These are phyloP conservation scores for Paraescarpia echinospica DNA, from an alignment of 1,140 invertebrate genomes.

Conservation along the genomic window DNA sequence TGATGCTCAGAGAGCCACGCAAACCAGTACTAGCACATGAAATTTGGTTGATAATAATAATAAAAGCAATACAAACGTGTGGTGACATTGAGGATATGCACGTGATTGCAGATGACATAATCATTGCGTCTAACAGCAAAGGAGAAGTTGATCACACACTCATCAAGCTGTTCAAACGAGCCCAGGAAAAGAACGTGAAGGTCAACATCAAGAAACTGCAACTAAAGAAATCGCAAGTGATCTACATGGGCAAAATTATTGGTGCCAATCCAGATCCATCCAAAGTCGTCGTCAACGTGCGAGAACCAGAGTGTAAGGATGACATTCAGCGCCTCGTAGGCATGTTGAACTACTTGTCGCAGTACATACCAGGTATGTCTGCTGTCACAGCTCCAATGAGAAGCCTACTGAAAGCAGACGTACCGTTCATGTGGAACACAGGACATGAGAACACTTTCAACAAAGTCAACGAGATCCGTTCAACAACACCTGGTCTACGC, in stretches of 20 bases:
- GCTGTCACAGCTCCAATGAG: conserved; percentile 44
- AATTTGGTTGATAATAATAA: too few species aligned
- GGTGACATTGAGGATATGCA: not conserved
- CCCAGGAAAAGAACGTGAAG: conserved; percentile 19
- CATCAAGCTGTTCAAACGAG: conserved; percentile 21
- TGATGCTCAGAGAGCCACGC: too few species aligned
- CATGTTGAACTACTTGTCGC: not conserved
- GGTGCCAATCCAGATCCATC: conserved; percentile 38
- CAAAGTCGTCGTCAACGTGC: conserved; percentile 46
- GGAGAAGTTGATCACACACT: conserved; percentile 15
- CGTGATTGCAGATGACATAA: conserved; percentile 19
- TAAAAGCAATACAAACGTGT: too few species aligned
- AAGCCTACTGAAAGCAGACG: conserved; percentile 41
- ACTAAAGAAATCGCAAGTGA: conserved; percentile 31
- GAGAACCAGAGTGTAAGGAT: conserved; percentile 33
- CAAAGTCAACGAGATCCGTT: not conserved
- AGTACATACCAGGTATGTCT: conserved; percentile 19
- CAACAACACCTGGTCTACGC: too few species aligned
- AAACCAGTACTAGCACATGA: too few species aligned
- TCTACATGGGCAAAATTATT: conserved; percentile 51
- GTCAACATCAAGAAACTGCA: conserved; percentile 29
- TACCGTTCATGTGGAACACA: conserved; percentile 34
- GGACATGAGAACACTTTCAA: conserved; percentile 27
- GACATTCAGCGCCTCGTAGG: conserved; percentile 6
- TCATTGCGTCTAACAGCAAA: not conserved